Evolutionary conservation across 2,113 vertebrate genomes (phyloP).

Genomic region (Theristicus caerulescens): DNA sequence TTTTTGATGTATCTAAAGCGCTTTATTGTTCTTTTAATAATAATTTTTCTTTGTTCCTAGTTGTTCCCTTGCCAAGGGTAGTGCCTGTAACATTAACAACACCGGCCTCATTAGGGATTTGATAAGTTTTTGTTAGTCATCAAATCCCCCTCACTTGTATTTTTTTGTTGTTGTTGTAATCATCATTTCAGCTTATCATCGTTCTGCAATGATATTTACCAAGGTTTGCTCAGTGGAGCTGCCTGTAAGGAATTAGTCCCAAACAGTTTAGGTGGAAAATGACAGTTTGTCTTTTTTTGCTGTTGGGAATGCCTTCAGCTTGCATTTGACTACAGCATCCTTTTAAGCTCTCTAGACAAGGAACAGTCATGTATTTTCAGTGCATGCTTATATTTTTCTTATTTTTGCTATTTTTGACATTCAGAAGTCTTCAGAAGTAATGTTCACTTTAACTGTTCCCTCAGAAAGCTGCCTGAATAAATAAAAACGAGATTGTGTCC

Average conservation of each 20-base stretch:
- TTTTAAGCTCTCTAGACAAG: background rate
- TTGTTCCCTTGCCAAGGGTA: background rate
- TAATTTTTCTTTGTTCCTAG: background rate
- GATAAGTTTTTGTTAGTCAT: background rate
- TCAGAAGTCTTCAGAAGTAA: background rate
- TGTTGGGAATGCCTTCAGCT: background rate
- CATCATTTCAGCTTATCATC: background rate
- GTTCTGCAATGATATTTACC: background rate
- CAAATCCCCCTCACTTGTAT: background rate
- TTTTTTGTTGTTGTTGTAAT: background rate
- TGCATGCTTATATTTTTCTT: background rate
- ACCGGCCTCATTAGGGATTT: background rate
- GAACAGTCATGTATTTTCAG: background rate
- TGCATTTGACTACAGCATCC: background rate
- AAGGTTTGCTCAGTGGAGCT: background rate
- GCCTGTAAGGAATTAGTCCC: constrained; percentile 25
- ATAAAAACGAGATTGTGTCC: background rate
- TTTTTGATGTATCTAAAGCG: background rate
- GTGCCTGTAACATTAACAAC: background rate
- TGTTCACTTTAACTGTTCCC: background rate
- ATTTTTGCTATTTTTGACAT: background rate
- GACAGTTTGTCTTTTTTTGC: background rate
- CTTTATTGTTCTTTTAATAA: constrained; percentile 33
- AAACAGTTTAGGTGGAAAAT: background rate
- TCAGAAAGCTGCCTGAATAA: background rate